Evolutionary conservation across 2,113 vertebrate genomes (phyloP).

Genomic region (Percina caprodes): DNA sequence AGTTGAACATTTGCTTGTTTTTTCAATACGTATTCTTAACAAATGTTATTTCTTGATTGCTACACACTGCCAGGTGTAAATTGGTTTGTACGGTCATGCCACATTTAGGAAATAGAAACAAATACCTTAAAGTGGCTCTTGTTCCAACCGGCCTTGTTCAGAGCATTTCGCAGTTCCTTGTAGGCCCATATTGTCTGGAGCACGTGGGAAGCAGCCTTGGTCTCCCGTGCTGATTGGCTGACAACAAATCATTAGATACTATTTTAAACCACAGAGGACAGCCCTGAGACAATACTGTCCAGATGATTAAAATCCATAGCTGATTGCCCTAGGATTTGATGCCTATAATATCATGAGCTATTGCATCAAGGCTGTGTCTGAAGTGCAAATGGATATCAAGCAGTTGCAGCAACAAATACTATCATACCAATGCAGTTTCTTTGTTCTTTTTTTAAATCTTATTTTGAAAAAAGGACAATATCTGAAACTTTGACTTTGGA

Average conservation of each 20-base stretch:
- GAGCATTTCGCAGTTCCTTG: slow-evolving; percentile 90
- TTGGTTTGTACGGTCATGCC: background rate
- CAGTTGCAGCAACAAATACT: background rate
- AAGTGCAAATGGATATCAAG: slow-evolving; percentile 9
- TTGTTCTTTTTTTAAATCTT: background rate
- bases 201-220: slow-evolving; percentile 94
- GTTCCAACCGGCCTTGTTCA: slow-evolving; percentile 95
- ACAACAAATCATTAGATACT: slow-evolving; percentile 41
- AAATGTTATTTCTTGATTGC: background rate
- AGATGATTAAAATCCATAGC: slow-evolving; percentile 39
- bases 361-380: slow-evolving; percentile 3
- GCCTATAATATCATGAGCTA: slow-evolving; percentile 28
- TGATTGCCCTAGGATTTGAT: slow-evolving; percentile 14
- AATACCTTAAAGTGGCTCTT: slow-evolving; percentile 96
- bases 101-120: background rate
- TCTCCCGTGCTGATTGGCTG: slow-evolving; percentile 86
- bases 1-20: background rate
- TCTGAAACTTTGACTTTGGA: background rate
- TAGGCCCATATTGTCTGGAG: slow-evolving; percentile 97
- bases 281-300: slow-evolving; percentile 46
- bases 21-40: background rate
- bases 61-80: background rate
- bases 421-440: background rate
- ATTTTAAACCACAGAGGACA: slow-evolving; percentile 35
- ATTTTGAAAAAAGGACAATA: background rate